phyloP scores from a whole-genome alignment of 2,113 vertebrate species.

The Sturnira hondurensis region DNA sequence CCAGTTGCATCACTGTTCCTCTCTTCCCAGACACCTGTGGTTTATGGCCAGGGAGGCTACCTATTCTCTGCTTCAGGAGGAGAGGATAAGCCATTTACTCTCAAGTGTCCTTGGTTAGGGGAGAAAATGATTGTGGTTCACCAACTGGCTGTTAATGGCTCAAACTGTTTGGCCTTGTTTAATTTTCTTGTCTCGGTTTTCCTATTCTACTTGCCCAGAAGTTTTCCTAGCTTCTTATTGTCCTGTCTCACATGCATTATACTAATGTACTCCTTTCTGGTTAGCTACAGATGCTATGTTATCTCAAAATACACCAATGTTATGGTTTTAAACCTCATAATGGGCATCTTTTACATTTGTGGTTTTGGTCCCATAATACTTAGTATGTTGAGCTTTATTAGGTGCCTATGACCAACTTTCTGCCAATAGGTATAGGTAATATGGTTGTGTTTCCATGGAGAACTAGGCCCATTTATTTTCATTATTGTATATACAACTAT shows the following conservation, averaged over 20 bases:
- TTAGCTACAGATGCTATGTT: not conserved
- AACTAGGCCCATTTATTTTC: not conserved
- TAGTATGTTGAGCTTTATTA: not conserved
- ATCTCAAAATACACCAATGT: not conserved
- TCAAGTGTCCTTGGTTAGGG: too few relatives aligned
- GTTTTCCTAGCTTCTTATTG: too few relatives aligned
- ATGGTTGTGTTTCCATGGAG: not conserved
- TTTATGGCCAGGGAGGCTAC: too few relatives aligned
- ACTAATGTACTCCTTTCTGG: not conserved
- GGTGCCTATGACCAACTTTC: not conserved
- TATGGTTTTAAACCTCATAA: not conserved
- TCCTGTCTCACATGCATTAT: not conserved
- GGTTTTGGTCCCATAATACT: not conserved
- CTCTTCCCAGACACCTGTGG: too few relatives aligned
- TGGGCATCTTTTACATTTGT: not conserved
- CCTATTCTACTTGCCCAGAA: too few relatives aligned
- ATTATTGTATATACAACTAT: not conserved
- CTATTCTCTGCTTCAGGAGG: too few relatives aligned
- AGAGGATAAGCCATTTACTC: too few relatives aligned
- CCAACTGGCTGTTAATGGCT: too few relatives aligned
- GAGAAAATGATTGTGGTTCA: too few relatives aligned
- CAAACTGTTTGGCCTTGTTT: too few relatives aligned
- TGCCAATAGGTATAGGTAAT: not conserved
- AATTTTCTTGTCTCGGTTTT: too few relatives aligned
- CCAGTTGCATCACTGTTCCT: too few relatives aligned